Evolutionary conservation across 2,888 invertebrate genomes (phyloP).

Genomic region (Diplolepis rosae): DNA sequence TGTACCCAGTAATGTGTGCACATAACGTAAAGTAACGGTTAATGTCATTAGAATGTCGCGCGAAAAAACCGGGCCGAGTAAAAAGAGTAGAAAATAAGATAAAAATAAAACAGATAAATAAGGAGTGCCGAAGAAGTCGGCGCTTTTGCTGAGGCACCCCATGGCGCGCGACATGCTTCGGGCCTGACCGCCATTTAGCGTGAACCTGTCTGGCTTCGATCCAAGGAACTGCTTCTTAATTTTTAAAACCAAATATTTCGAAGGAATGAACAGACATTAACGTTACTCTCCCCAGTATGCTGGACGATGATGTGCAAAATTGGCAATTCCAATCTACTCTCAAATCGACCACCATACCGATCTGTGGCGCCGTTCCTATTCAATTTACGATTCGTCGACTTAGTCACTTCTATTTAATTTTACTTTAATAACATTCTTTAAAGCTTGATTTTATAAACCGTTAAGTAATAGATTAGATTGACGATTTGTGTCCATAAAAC

Average conservation of each 20-base stretch:
- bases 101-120: slow-evolving; percentile 34
- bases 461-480: slow-evolving; percentile 25
- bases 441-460: not conserved
- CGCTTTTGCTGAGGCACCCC: slow-evolving; percentile 68
- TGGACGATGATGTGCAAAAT: slow-evolving; percentile 45
- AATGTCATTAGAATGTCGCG: slow-evolving; percentile 66
- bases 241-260: slow-evolving; percentile 60
- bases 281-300: slow-evolving; percentile 28
- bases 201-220: slow-evolving; percentile 66
- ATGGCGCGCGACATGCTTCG: slow-evolving; percentile 69
- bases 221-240: slow-evolving; percentile 58
- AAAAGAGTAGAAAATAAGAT: slow-evolving; percentile 34
- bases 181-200: slow-evolving; percentile 71
- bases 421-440: slow-evolving; percentile 23
- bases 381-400: slow-evolving; percentile 27
- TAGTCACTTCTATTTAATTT: slow-evolving; percentile 30
- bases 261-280: slow-evolving; percentile 42
- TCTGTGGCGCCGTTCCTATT: slow-evolving; percentile 28
- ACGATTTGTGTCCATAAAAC: not conserved
- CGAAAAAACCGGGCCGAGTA: slow-evolving; percentile 46
- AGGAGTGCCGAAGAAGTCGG: slow-evolving; percentile 59
- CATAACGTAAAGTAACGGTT: slow-evolving; percentile 54
- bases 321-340: slow-evolving; percentile 36
- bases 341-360: slow-evolving; percentile 10
- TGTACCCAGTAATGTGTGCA: slow-evolving; percentile 18